Evolutionary conservation across 2,888 invertebrate genomes (phyloP), one percentile per base, ranked within the genome.

Genomic region (Adelognathus sp.): DNA sequence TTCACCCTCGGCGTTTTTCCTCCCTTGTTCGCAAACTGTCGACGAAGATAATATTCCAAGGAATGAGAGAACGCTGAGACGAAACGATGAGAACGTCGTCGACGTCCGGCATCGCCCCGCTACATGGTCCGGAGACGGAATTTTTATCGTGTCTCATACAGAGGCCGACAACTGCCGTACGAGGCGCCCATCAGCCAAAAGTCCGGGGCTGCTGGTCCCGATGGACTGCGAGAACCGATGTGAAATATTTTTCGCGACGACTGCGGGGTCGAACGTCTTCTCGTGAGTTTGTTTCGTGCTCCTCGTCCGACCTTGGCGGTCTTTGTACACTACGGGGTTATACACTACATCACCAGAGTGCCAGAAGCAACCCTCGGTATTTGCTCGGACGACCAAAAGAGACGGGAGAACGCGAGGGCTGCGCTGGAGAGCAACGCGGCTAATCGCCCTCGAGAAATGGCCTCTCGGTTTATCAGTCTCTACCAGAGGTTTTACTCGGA

Each of bases 181-280:
- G 72, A 71, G 52, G 63, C 46, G 46, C 36, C 71, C 70, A 67
- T 66, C 81, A n/a, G n/a, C 77, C 83, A 88, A 87, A 89, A 87
- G 85, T 86, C 88, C 90, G 88, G 87, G n/a, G n/a, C n/a, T n/a
- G n/a, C 89, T 90, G 90, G 84, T 90, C 86, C 86, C 88, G 90
- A 91, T 90, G 89, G 90, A 87, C 88, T 86, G 90, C 88, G 86
- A 90, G 85, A 88, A 90, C 88, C 86, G 86, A 85, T 81, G 82
- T 83, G 85, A 85, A 84, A 86, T 87, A 88, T 87, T 88, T 86
- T 82, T 81, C 80, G 74, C 81, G 81, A 80, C 80, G 82, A n/a
- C n/a, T n/a, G n/a, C 44, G 50, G 21, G 21, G 21, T 50, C 72
- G 77, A 69, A 76, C 67, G 63, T 71, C 56, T 29, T 16, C n/a